Evolutionary conservation across 2,113 vertebrate genomes (phyloP), one percentile per base, ranked within the genome.

Genomic region (Castor canadensis): DNA sequence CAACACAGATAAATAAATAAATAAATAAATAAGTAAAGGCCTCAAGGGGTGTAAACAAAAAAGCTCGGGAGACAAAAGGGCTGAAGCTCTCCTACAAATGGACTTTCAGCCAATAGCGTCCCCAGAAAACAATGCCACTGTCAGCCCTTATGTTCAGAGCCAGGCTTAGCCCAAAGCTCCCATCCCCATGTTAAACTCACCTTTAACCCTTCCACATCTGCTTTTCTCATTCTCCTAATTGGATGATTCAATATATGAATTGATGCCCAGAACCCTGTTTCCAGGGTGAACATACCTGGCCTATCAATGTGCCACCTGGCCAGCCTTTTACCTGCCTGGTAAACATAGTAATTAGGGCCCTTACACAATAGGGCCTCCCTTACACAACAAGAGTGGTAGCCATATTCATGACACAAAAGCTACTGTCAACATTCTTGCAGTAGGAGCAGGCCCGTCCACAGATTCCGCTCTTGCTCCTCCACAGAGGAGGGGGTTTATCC

Each of bases 321-420:
- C 28, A 93, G 49, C 15, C 28, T 52, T 67, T 82, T 62, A 85
- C 35, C 95, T 91, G 47, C 56, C 87, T 87, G 20, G 43, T 89
- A 92, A 92, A 89, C 75, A 94, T 45, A 80, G 47, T 58, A 87
- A 95, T 76, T 1, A 72, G 60, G 72, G 40, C 76, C 54, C 54
- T 82, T 43, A 73, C 28, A 60, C 64, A 52, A 54, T 54, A 62
- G 43, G 64, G 64, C 84, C 40, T 93, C 35, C 72, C 26, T 75
- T 54, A 77, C 20, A 79, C 45, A n/a, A 91, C 10, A 49, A 24
- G 38, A 19, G n/a, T 54, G 32, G 47, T 69, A 28, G 64, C 13
- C 17, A 28, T 54, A 80, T 43, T 90, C 10, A 38, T 64, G 69
- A 91, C 79, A 56, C 77, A 2, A 81, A 82, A 47, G 32, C 89